Evolutionary conservation across 2,797 vertebrate species (phyloP).

Genomic region (Pangasius sanitwongsei): DNA sequence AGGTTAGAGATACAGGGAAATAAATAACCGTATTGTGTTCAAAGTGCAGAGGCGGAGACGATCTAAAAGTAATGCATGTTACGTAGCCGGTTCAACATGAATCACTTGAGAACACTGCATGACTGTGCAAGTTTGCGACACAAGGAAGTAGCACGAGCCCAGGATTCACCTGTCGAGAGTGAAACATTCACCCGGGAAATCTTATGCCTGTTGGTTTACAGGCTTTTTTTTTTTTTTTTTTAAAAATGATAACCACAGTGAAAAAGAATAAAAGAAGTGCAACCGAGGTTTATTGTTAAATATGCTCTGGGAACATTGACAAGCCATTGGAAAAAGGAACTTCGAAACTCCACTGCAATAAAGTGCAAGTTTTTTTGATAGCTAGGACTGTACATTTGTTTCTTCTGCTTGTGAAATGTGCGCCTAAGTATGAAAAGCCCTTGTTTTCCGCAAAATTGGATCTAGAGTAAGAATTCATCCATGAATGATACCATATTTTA

Average conservation of each 20-base stretch:
- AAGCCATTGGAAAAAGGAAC: constrained; percentile 85
- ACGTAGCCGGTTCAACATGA: background rate
- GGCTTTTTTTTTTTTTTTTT: too few species aligned
- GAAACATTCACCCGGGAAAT: background rate
- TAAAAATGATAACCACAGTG: background rate
- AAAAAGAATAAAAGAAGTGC: constrained; percentile 66
- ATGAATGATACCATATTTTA: constrained; percentile 40
- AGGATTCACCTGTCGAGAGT: background rate
- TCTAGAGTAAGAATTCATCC: constrained; percentile 78
- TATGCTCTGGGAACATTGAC: constrained; percentile 88
- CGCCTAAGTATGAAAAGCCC: constrained; percentile 81
- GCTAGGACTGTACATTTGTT: constrained; percentile 48
- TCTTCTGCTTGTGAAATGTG: constrained; percentile 66
- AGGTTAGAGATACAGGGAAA: background rate
- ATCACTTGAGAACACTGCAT: constrained; percentile 2
- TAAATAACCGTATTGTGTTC: background rate
- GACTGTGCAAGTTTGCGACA: constrained; percentile 24
- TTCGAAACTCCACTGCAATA: constrained; percentile 74
- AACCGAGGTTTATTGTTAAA: constrained; percentile 90
- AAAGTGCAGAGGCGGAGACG: constrained; percentile 12
- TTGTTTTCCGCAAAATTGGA: constrained; percentile 77
- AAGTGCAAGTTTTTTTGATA: constrained; percentile 65
- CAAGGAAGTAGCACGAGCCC: constrained; percentile 21
- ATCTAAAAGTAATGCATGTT: background rate
- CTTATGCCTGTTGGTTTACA: background rate